Evolutionary conservation across 1,140 invertebrate genomes (phyloP).

Genomic region (Cherax destructor): DNA sequence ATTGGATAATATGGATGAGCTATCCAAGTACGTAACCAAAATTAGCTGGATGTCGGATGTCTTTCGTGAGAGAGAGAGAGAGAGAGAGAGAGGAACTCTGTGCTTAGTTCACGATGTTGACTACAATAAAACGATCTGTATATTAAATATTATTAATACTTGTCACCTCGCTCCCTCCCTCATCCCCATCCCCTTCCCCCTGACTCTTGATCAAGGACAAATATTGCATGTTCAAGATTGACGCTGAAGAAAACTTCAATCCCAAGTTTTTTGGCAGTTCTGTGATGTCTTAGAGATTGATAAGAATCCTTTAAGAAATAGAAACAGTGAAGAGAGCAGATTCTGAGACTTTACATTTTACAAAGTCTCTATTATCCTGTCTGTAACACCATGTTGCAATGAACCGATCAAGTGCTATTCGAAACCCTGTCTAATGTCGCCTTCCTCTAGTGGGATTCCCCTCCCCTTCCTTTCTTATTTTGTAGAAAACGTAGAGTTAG

Average conservation of each 20-base stretch:
- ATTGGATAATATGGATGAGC: not conserved
- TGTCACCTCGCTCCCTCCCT: not conserved
- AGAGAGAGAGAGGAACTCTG: conserved; percentile 9
- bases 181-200: conserved; percentile 1
- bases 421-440: conserved; percentile 3
- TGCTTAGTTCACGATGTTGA: not conserved
- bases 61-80: not conserved
- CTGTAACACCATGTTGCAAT: not conserved
- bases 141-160: not conserved
- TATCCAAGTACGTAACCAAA: not conserved
- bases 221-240: conserved; percentile 18
- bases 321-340: not conserved
- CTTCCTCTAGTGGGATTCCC: conserved; percentile 34
- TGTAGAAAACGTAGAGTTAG: conserved; percentile 42
- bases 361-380: not conserved
- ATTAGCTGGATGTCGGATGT: too few species aligned
- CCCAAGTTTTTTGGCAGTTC: conserved; percentile 52
- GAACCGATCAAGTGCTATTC: conserved; percentile 2
- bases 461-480: not conserved
- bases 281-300: conserved; percentile 67
- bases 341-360: not conserved
- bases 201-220: conserved; percentile 14
- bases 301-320: conserved; percentile 46
- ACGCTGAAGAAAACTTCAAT: conserved; percentile 19
- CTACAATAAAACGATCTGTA: not conserved